These are phyloP conservation scores for Sceliomorpha sp. DNA, from an alignment of 2,888 invertebrate species.

Conservation along the genomic window DNA sequence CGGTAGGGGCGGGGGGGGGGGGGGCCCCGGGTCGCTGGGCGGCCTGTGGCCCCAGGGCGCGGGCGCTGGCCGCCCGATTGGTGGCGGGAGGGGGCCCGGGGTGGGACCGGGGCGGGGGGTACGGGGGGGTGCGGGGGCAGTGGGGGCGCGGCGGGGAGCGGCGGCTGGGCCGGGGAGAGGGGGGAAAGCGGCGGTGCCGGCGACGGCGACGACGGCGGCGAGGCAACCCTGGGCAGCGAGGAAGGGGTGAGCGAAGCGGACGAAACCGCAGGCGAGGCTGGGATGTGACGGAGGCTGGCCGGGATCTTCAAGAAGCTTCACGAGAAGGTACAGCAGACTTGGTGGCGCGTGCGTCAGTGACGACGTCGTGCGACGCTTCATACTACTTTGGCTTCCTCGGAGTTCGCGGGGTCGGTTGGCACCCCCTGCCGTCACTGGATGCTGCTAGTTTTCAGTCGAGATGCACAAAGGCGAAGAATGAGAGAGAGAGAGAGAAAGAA, in stretches of 20 bases:
- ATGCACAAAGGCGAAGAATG: constrained; percentile 6
- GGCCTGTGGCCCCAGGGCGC: too few relatives aligned
- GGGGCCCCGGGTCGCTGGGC: too few relatives aligned
- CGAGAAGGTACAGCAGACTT: constrained; percentile 91
- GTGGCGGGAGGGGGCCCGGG: too few relatives aligned
- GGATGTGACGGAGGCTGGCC: constrained; percentile 96
- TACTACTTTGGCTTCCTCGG: constrained; percentile 24
- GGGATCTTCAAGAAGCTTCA: constrained; percentile 94
- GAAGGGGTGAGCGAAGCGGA: constrained; percentile 81
- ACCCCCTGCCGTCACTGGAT: constrained; percentile 9
- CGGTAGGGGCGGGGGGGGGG: too few relatives aligned
- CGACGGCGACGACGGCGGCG: constrained; percentile 75
- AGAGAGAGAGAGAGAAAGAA: constrained; percentile 26
- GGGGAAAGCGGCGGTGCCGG: constrained; percentile 76
- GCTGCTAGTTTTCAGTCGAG: constrained; percentile 7
- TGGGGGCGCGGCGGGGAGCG: too few relatives aligned
- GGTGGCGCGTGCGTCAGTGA: constrained; percentile 91
- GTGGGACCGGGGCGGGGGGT: too few relatives aligned
- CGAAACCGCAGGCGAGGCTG: constrained; percentile 81
- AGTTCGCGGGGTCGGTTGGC: constrained; percentile 11
- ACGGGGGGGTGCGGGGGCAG: too few relatives aligned
- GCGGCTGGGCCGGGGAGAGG: too few relatives aligned
- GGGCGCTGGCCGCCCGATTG: too few relatives aligned
- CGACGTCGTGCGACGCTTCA: constrained; percentile 64
- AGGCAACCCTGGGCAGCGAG: constrained; percentile 78